phyloP scores from a whole-genome alignment of 2,797 vertebrate species.

The Cirrhinus mrigala region DNA sequence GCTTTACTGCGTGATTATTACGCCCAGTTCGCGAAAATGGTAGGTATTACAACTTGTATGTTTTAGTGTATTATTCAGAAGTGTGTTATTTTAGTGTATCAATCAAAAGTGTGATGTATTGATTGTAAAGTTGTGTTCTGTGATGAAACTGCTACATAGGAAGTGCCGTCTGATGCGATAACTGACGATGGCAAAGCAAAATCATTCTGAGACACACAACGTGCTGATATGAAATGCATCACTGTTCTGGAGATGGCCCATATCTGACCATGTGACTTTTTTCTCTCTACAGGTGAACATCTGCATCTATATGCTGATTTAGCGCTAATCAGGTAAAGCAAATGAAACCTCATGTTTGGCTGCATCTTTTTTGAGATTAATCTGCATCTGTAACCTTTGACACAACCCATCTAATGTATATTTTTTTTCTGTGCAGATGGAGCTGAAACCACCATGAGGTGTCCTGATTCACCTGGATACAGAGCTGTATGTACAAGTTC shows the following conservation, averaged over 20 bases:
- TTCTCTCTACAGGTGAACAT: background rate
- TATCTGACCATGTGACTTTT: background rate
- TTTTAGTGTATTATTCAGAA: background rate
- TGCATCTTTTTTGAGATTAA: too few species aligned
- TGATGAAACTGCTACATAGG: constrained; percentile 78
- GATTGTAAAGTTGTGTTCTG: constrained; percentile 39
- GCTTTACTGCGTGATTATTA: background rate
- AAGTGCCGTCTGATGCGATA: constrained; percentile 84
- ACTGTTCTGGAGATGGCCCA: rapidly evolving
- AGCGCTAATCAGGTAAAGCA: background rate
- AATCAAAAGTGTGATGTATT: too few species aligned
- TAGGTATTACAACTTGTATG: rapidly evolving
- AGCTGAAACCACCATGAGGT: background rate
- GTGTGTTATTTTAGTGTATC: too few species aligned
- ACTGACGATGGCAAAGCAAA: constrained; percentile 74
- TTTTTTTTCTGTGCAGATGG: background rate
- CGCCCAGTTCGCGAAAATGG: background rate
- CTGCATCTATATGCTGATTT: background rate
- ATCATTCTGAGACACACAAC: constrained; percentile 38
- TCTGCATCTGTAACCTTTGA: rapidly evolving
- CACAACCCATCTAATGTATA: background rate
- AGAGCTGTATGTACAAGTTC: background rate
- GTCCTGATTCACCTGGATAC: too few species aligned
- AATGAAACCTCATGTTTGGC: background rate
- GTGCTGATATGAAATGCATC: background rate